phyloP scores from a whole-genome alignment of 2,113 vertebrate genomes.

The Ranitomeya variabilis region DNA sequence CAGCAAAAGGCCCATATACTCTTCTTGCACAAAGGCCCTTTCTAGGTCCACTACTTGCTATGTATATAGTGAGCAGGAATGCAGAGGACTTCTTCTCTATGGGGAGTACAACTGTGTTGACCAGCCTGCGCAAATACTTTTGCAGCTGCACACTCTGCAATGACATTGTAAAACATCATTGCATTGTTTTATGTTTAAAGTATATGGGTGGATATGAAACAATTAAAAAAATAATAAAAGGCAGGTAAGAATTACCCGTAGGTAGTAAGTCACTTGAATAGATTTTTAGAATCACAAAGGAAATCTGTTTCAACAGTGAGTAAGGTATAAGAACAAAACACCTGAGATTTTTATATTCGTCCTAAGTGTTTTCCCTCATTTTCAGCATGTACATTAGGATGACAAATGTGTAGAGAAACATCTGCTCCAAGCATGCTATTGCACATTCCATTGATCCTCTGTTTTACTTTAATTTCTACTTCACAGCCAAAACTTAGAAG shows the following conservation, averaged over 20 bases:
- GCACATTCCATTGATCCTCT: constrained; percentile 29
- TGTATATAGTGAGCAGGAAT: too few relatives aligned
- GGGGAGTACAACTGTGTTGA: too few relatives aligned
- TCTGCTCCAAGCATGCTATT: constrained; percentile 26
- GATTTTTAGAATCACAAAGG: neutral
- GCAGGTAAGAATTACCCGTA: neutral
- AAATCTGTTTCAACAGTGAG: neutral
- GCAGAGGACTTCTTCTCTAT: too few relatives aligned
- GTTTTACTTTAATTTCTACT: constrained; percentile 26
- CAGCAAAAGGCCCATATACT: too few relatives aligned
- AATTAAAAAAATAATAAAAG: too few relatives aligned
- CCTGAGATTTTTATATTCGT: constrained; percentile 18
- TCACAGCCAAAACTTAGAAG: neutral
- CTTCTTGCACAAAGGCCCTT: too few relatives aligned
- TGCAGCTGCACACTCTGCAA: too few relatives aligned
- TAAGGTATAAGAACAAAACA: neutral
- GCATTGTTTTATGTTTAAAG: too few relatives aligned
- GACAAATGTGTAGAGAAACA: neutral
- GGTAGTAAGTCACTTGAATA: neutral
- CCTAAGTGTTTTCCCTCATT: neutral
- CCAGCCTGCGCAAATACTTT: too few relatives aligned
- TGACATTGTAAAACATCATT: too few relatives aligned
- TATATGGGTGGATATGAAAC: too few relatives aligned
- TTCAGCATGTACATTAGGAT: neutral
- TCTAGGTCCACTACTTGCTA: too few relatives aligned